Conservation (phyloP, 2,113 vertebrate species). For the Lasiurus cinereus region DNA sequence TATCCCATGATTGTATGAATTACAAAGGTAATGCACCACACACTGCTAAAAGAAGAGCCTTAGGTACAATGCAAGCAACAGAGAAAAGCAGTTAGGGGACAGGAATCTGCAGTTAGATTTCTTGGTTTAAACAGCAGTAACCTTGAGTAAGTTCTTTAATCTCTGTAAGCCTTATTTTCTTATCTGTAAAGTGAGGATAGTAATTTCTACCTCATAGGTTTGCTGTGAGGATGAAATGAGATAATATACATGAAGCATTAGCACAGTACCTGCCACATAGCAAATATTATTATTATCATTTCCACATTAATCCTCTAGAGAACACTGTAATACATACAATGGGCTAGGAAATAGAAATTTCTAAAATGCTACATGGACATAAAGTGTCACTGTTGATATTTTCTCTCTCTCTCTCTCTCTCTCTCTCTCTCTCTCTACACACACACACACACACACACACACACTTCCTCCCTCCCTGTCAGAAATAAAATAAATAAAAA, state of each 20-base stretch:
- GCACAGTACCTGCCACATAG: constrained; percentile 13
- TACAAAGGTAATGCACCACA: constrained; percentile 6
- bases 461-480: too few relatives aligned
- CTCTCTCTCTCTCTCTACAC: not conserved
- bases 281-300: constrained; percentile 37
- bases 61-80: not conserved
- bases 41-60: constrained; percentile 17
- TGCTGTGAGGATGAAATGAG: constrained; percentile 45
- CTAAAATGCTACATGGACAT: not conserved
- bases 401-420: not conserved
- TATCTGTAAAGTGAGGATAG: constrained; percentile 2
- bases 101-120: constrained; percentile 26
- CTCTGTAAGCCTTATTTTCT: not conserved
- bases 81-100: not conserved
- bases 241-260: constrained; percentile 42
- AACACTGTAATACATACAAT: not conserved
- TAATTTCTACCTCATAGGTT: not conserved
- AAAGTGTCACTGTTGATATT: not conserved
- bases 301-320: constrained; percentile 35
- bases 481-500: too few relatives aligned
- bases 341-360: constrained; percentile 29
- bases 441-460: too few relatives aligned
- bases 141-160: too few relatives aligned
- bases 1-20: not conserved
- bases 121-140: constrained; percentile 50